Conservation (phyloP, 2,113 vertebrate genomes). For the Oryzias woworae region DNA sequence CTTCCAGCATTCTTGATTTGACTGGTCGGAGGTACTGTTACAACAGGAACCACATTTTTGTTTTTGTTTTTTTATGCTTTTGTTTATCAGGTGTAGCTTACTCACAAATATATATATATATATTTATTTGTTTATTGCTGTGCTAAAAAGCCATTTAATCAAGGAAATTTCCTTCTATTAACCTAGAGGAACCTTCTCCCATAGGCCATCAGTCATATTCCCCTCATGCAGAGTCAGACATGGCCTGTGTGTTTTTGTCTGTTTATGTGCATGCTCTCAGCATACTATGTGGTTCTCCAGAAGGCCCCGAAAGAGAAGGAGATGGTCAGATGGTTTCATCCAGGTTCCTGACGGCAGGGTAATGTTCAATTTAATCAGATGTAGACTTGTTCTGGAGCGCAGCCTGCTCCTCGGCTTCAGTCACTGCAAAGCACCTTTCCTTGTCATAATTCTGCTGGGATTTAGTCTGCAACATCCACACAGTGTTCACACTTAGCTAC, state of each 20-base stretch:
- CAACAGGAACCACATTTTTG: too few relatives aligned
- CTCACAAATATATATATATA: not conserved
- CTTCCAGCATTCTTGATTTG: too few relatives aligned
- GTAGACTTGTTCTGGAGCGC: not conserved
- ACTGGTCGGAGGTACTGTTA: too few relatives aligned
- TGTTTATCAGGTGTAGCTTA: too few relatives aligned
- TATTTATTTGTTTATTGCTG: not conserved
- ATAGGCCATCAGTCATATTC: slow-evolving; percentile 45
- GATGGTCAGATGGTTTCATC: slow-evolving; percentile 15
- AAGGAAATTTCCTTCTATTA: slow-evolving; percentile 44
- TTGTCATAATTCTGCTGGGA: not conserved
- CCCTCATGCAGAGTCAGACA: slow-evolving; percentile 10
- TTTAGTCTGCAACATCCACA: not conserved
- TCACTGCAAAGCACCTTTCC: slow-evolving; percentile 9
- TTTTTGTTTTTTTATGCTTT: too few relatives aligned
- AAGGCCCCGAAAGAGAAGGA: slow-evolving; percentile 28
- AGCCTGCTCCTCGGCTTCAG: not conserved
- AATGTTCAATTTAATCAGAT: slow-evolving; percentile 35
- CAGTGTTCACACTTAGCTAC: slow-evolving; percentile 1
- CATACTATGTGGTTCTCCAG: slow-evolving; percentile 20
- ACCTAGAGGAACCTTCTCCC: slow-evolving; percentile 28
- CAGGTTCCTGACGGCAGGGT: slow-evolving; percentile 16
- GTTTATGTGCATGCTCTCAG: not conserved
- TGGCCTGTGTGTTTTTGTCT: not conserved
- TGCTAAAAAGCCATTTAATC: slow-evolving; percentile 15